Evolutionary conservation across 2,797 vertebrate species (phyloP), one percentile per base, ranked within the genome.

Genomic region (Malurus splendens): DNA sequence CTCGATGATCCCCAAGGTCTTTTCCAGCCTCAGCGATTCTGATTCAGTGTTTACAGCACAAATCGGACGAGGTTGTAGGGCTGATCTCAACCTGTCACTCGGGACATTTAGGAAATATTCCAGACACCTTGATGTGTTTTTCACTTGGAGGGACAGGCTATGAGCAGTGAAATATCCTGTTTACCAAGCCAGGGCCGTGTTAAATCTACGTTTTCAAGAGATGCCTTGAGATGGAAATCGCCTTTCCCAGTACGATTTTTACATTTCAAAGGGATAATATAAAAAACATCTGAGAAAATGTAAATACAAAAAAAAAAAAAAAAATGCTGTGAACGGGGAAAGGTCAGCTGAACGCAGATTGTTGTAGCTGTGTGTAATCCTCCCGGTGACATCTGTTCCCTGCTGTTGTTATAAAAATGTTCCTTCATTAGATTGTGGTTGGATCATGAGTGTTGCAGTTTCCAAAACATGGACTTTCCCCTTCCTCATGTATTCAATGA

Each of bases 281-380:
- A 12, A 14, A 88, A 44, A 60, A n/a, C 71, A 28, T 30, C 76
- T 54, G 77, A 83, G 82, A 48, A 73, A 86, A 55, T 2, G 33
- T 41, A 82, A 22, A 44, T 54, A 33, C 45, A 6, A 45, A 62
- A 76, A 71, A 84, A 57, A 36, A 33, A 33, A 36, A 66, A 85
- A 60, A 11, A 9, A 6, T 1, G 27, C 25, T 14, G 4, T 8
- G 67, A 86, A 60, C 4, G 5, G 77, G 78, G 73, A 85, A 89
- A 95, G 93, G 96, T 94, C 92, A 96, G 87, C 81, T 18, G 87
- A 78, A 12, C 42, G 3, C 48, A 64, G 50, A 64, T 81, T 84
- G 55, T 83, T 67, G 61, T 68, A 61, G 64, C 75, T 27, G n/a
- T 52, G 45, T 41, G 36, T 72, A 86, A 94, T 94, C 89, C 79